Base-by-base conservation (phyloP, 2,797 vertebrate genomes). In the Channallabes apus region DNA sequence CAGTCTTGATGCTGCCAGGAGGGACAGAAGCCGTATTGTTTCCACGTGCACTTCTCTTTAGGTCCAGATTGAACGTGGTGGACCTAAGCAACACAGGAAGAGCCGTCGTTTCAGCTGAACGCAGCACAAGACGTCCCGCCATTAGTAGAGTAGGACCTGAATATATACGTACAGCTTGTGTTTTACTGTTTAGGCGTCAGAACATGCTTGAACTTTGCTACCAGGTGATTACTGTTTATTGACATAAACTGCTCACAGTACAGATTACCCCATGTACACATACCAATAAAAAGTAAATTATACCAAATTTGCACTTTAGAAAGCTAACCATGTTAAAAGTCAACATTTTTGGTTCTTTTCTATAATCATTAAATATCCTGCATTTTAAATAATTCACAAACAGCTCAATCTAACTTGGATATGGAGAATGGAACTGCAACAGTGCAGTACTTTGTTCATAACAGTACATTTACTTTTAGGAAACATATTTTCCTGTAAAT, bases 1-100 rank as follows among this genome's bases (percentile, higher is more conserved):
- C 20, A 0, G 92, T 92, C 86, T 79, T 90, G 54, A 88, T 90
- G 22, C 91, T 92, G 12, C 85, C 83, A 69, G 87, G 89, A 65
- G 76, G 20, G n/a, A 65, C 65, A 0, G 87, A 4, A 38, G 85
- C 29, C 0, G 92, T 82, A 5, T 90, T 82, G 27, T 85, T 62
- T 14, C 83, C 86, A 3, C 84, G 82, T 0, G 54, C 7, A 0
- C 54, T 69, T 41, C 88, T 89, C 67, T 35, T 87, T 83, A 38
- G 61, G 18, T 86, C 1, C 3, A 32, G 82, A 51, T 71, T 56
- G 4, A 14, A 20, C 0, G 88, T 12, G 0, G 20, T 0, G 1
- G 88, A 75, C 24, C 46, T 51, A 0, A 71, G 68, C 32, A 85
- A 87, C 18, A 84, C 35, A 77, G 86, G 68, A 62, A 80, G 24